phyloP scores from a whole-genome alignment of 2,888 invertebrate species.

The Gryllus longicercus region DNA sequence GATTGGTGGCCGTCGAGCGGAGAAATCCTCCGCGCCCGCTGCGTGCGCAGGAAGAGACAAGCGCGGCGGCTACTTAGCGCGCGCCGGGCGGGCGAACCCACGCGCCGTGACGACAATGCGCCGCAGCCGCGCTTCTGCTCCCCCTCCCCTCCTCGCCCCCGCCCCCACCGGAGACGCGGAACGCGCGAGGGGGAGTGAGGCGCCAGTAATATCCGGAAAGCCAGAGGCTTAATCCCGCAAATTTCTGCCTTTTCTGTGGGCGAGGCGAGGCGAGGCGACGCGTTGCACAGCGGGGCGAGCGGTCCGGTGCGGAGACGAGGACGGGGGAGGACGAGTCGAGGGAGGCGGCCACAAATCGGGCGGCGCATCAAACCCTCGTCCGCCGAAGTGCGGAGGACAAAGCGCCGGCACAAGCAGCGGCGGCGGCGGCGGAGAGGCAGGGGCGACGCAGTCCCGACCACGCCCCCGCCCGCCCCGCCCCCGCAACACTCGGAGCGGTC shows the following conservation, averaged over 20 bases:
- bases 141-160: not conserved
- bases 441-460: not conserved
- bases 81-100: not conserved
- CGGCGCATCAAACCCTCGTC: conserved; percentile 8
- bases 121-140: not conserved
- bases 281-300: not conserved
- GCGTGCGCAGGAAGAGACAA: too few relatives aligned
- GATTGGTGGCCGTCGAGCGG: too few relatives aligned
- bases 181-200: not conserved
- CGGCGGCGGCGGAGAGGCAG: not conserved
- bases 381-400: conserved; percentile 17
- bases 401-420: not conserved
- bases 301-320: not conserved
- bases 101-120: not conserved
- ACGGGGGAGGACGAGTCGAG: not conserved
- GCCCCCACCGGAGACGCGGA: not conserved
- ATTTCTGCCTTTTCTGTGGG: conserved; percentile 6
- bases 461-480: too few relatives aligned
- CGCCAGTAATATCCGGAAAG: not conserved
- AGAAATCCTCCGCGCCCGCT: too few relatives aligned
- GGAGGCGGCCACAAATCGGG: not conserved
- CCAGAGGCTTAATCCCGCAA: conserved; percentile 17
- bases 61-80: not conserved
- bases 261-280: not conserved
- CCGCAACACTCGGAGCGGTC: not conserved